Base-by-base conservation (phyloP, 2,113 vertebrate genomes). In the Passer domesticus region DNA sequence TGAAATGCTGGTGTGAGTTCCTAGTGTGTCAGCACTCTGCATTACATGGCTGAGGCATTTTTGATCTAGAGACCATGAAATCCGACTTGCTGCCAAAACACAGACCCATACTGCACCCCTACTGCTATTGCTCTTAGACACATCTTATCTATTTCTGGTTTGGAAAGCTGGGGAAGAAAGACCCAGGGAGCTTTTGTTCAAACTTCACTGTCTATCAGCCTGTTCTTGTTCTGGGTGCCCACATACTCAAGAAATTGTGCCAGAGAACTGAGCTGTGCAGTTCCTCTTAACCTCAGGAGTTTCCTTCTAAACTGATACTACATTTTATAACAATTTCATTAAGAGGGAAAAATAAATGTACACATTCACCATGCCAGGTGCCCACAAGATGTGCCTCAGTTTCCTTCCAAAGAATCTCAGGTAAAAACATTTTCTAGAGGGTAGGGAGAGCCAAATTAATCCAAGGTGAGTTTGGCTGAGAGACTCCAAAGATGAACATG, bases 21-120 rank as follows among this genome's bases (percentile, higher is more conserved):
- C 52, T 70, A 78, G 43, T 13, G 1, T 63, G 73, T 84, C 94
- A 96, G 82, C 80, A 75, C 59, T 81, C 68, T 70, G 86, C 83
- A 31, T 77, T 68, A 91, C 0, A 1, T 83, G 80, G 68, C 76
- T 80, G 66, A 94, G 68, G 52, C 64, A 39, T 31, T 94, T 89
- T 64, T 89, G 79, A 87, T 84, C 76, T 88, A 87, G 73, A 94
- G 91, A 67, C 89, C 0, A 3, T 92, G 89, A 95, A 95, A 87
- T 63, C 39, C 10, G 0, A 63, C 52, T 70, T 47, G 43, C 39
- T 87, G 92, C 89, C 96, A 95, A 93, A 88, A 79, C 47, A 83
- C 83, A 93, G 68, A 59, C 60, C 69, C 60, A 9, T 10, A 25
- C 9, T 60, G 68, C 60, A 72, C 64, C 69, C 73, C 77, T 70